Evolutionary conservation across 1,140 invertebrate genomes (phyloP), one percentile per base, ranked within the genome.

Genomic region (Stegodyphus dumicola): DNA sequence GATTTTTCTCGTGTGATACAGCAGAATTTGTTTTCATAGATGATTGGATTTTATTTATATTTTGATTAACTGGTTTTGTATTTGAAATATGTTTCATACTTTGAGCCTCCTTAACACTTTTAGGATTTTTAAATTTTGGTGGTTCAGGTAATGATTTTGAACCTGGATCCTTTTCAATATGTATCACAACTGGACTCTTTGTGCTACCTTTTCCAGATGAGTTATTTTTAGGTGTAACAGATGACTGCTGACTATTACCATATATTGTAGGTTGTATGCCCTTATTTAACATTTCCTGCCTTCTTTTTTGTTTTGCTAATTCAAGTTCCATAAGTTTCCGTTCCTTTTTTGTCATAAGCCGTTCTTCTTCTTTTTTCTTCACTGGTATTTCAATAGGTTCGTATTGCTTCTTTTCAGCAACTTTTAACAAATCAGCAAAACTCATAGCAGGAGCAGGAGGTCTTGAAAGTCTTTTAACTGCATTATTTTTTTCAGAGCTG

Each of bases 381-480:
- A 92, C 91, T 88, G 94, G 93, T 56, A 92, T 89, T 13, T 93
- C 89, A 54, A 96, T 90, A 1, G 95, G 95, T 90, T 96, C 95
- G 90, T 93, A 92, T 87, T 96, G 95, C 89, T 97, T 96, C 89
- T 95, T 93, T 87, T 95, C 94, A 7, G 95, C 96, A 15, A 97
- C 90, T 84, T 88, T 87, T 49, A 90, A 69, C 10, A 90, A 80
- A 66, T 90, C 88, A 33, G 87, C 73, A 87, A 89, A 90, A 67
- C 86, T 88, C 75, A 89, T 77, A 6, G 88, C 64, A 9, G 88
- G 88, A 56, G 88, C 84, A 11, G 87, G 85, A 18, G 85, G 64
- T 51, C 48, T 49, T 48, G 33, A 65, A n/a, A 5, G 11, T 15
- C n/a, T 53, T 69, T 77, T 15, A n/a, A n/a, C 17, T 15, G 7